Percentiles rank a stretch among this genome's conserved stretches.
These are phyloP conservation scores for Tympanuchus pallidicinctus DNA, from an alignment of 2,113 vertebrate species.

Conservation along the genomic window DNA sequence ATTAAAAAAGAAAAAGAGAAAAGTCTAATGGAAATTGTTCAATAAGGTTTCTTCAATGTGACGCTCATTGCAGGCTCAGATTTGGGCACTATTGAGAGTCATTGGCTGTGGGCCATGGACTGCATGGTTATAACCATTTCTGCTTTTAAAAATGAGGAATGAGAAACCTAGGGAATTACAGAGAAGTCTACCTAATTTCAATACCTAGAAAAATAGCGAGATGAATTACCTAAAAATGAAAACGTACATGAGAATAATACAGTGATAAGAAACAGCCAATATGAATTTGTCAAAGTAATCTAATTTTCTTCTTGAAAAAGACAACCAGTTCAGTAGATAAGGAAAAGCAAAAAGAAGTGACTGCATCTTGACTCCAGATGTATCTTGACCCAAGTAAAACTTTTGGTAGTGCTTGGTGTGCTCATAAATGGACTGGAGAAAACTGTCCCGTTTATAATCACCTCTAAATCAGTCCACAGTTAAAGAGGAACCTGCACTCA, in stretches of 20 bases:
- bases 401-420: not conserved
- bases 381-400: not conserved
- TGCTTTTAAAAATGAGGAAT: not conserved
- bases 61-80: not conserved
- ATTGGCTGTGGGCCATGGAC: not conserved
- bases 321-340: not conserved
- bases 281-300: not conserved
- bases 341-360: not conserved
- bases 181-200: not conserved
- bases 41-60: not conserved
- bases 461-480: not conserved
- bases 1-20: not conserved
- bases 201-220: not conserved
- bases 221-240: conserved; percentile 12
- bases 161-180: not conserved
- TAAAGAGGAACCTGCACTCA: not conserved
- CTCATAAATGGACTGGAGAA: not conserved
- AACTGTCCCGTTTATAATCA: not conserved
- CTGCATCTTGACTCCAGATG: not conserved
- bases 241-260: not conserved
- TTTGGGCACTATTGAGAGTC: not conserved
- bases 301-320: not conserved
- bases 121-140: not conserved
- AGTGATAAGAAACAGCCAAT: not conserved
- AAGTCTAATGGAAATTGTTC: not conserved